Evolutionary conservation across 2,888 invertebrate species (phyloP).

Genomic region (Autographa pulchrina): DNA sequence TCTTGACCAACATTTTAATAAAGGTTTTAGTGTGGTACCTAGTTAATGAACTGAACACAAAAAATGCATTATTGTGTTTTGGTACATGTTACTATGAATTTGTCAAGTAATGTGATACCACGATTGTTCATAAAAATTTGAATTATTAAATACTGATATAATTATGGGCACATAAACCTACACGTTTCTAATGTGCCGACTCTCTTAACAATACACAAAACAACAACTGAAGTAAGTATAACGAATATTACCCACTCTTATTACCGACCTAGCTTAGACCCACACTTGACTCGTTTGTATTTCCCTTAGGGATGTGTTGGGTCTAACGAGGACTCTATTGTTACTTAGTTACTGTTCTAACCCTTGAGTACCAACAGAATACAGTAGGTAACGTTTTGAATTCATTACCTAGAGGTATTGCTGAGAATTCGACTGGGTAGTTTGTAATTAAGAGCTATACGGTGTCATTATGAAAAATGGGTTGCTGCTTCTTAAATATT

Average conservation of each 20-base stretch:
- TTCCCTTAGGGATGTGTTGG: background rate
- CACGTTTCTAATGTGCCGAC: background rate
- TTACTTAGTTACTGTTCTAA: constrained; percentile 1
- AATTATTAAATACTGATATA: no score
- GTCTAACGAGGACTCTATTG: background rate
- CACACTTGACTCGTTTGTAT: background rate
- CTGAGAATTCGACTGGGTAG: no score
- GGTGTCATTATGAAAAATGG: no score
- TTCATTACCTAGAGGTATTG: background rate
- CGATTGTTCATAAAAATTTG: no score
- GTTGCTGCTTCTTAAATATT: no score
- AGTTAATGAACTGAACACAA: no score
- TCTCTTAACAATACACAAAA: background rate
- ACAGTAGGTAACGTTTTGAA: background rate
- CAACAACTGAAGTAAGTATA: background rate
- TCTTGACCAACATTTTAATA: no score
- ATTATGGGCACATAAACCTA: background rate
- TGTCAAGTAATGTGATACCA: no score
- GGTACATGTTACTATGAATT: no score
- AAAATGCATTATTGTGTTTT: no score
- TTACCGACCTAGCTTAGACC: background rate
- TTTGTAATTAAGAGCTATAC: no score
- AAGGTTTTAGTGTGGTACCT: no score
- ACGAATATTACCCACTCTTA: background rate
- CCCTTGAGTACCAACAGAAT: background rate